Conservation (phyloP, 2,113 vertebrate genomes). For the Jaculus jaculus region DNA sequence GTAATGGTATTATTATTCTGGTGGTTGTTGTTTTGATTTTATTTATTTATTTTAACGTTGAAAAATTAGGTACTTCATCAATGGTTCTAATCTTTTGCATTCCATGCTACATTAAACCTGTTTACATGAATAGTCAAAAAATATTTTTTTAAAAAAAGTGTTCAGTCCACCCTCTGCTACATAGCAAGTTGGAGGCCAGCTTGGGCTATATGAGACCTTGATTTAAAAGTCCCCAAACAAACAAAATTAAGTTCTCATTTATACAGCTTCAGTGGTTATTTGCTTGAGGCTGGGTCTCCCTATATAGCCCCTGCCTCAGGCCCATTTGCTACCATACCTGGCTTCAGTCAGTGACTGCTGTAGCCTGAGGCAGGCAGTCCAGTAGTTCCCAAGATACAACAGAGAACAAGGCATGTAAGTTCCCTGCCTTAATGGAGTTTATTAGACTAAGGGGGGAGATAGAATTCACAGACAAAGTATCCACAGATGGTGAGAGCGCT, state of each 20-base stretch:
- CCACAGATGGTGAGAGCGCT: not conserved
- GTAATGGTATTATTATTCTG: slow-evolving; percentile 47
- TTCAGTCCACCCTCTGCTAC: too few species aligned
- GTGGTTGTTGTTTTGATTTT: slow-evolving; percentile 70
- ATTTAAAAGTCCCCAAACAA: not conserved
- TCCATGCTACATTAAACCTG: slow-evolving; percentile 73
- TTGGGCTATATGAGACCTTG: not conserved
- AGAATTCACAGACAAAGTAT: slow-evolving; percentile 16
- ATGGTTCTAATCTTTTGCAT: slow-evolving; percentile 69
- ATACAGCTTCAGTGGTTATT: not conserved
- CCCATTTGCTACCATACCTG: not conserved
- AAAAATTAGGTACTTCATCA: too few species aligned
- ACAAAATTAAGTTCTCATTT: not conserved
- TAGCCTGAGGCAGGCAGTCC: not conserved
- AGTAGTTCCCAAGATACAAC: not conserved
- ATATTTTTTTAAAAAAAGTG: too few species aligned
- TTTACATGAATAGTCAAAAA: slow-evolving; percentile 31
- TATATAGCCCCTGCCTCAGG: not conserved
- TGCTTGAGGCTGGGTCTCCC: not conserved
- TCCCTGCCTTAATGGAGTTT: slow-evolving; percentile 1
- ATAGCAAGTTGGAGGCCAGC: not conserved
- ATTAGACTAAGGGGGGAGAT: not conserved
- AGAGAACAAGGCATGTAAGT: not conserved
- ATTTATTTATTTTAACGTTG: slow-evolving; percentile 74
- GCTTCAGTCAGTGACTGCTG: not conserved